phyloP scores from a whole-genome alignment of 2,888 invertebrate genomes.

The Leistus spinibarbis region DNA sequence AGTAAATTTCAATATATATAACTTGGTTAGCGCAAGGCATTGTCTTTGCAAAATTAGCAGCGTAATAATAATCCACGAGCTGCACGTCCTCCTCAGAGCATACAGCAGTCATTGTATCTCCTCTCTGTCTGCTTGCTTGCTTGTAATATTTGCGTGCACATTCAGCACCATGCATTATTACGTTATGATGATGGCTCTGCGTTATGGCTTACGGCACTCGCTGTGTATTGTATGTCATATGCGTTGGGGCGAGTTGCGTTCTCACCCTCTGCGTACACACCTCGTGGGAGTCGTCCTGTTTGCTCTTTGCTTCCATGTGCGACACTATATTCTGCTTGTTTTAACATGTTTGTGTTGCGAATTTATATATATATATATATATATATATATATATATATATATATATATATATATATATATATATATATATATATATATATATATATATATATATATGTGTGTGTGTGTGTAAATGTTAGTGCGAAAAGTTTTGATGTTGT shows the following conservation, averaged over 20 bases:
- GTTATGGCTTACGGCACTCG: neutral
- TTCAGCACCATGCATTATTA: neutral
- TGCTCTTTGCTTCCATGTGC: neutral
- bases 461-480: neutral
- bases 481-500: neutral
- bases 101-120: neutral
- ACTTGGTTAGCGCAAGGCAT: constrained; percentile 2
- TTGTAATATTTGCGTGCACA: neutral
- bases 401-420: no score
- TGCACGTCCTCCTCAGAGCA: constrained; percentile 1
- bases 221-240: neutral
- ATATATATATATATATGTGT: no score
- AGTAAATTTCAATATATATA: constrained; percentile 9
- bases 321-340: neutral
- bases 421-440: no score
- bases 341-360: no score
- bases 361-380: no score
- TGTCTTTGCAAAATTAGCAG: constrained; percentile 7
- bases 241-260: neutral
- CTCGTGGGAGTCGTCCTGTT: constrained; percentile 4
- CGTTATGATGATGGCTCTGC: neutral
- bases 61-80: constrained; percentile 1
- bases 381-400: no score
- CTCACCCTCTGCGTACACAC: neutral
- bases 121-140: neutral